phyloP scores from a whole-genome alignment of 2,888 invertebrate species.

The Bruchidius siliquastri region DNA sequence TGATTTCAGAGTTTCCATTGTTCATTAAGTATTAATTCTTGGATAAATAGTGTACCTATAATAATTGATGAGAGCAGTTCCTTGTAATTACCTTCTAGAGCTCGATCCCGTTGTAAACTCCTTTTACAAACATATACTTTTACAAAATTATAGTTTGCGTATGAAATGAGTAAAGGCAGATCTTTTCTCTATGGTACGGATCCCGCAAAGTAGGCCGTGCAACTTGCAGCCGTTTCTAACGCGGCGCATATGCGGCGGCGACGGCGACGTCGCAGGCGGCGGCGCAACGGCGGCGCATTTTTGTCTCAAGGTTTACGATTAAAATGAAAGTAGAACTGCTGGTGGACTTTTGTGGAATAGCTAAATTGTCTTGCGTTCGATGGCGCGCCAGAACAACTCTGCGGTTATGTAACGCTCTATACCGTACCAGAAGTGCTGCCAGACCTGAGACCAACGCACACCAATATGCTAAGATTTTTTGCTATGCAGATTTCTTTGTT shows the following conservation, averaged over 20 bases:
- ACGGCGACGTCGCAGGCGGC: not conserved
- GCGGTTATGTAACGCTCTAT: not conserved
- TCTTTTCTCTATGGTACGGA: not conserved
- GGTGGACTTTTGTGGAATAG: conserved; percentile 26
- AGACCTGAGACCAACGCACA: no score
- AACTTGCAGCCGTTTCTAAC: not conserved
- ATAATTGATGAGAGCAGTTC: no score
- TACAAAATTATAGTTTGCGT: no score
- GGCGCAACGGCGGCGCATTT: conserved; percentile 23
- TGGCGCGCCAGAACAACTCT: not conserved
- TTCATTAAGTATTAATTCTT: no score
- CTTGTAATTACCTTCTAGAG: no score
- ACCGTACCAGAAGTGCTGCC: not conserved
- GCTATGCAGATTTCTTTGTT: no score
- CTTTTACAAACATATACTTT: no score
- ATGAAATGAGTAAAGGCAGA: no score
- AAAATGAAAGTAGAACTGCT: conserved; percentile 33
- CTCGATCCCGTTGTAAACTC: no score
- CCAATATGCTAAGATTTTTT: no score
- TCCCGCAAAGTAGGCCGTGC: not conserved
- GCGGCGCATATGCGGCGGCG: not conserved
- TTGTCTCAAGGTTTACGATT: conserved; percentile 35
- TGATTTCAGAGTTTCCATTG: no score
- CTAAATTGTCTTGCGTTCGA: conserved; percentile 17
- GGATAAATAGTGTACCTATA: no score